A percentile compares a stretch with the other conserved stretches of the same genome.
These are phyloP conservation scores for Arion vulgaris DNA, from an alignment of 1,140 invertebrate genomes.

Conservation along the genomic window DNA sequence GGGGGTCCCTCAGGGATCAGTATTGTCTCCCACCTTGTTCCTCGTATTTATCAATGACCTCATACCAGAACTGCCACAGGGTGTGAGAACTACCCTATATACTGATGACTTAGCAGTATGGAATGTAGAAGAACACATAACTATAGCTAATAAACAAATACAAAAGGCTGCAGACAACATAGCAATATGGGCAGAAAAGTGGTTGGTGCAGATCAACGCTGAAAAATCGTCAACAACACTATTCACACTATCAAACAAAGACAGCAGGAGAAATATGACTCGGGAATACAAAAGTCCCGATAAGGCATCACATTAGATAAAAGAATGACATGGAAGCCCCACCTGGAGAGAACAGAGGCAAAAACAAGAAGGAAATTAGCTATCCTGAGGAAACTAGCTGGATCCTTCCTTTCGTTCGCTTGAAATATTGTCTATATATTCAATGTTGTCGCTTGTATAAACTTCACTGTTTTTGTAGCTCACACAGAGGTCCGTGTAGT, in stretches of 20 bases:
- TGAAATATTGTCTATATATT: too few relatives aligned
- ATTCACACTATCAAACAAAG: neutral
- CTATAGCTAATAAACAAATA: neutral
- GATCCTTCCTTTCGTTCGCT: too few relatives aligned
- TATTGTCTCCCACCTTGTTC: conserved; percentile 42
- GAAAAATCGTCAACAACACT: neutral
- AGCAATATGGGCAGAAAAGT: neutral
- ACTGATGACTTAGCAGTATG: neutral
- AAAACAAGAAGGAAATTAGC: too few relatives aligned
- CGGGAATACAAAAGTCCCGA: neutral
- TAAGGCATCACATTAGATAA: too few relatives aligned
- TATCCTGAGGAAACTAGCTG: too few relatives aligned
- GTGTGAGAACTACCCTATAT: neutral
- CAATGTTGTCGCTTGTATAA: too few relatives aligned
- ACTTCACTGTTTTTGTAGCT: too few relatives aligned
- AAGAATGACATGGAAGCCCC: too few relatives aligned
- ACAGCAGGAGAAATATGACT: neutral
- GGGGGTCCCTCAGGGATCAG: conserved; percentile 45
- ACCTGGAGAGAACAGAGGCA: too few relatives aligned
- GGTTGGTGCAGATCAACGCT: neutral
- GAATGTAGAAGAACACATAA: conserved; percentile 1
- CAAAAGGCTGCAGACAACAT: neutral
- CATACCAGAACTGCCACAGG: neutral
- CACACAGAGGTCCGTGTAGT: too few relatives aligned
- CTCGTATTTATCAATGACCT: conserved; percentile 47